Percentiles rank a stretch among this genome's conserved stretches.
Conservation (phyloP, 2,113 vertebrate species). For the Myocastor coypus region DNA sequence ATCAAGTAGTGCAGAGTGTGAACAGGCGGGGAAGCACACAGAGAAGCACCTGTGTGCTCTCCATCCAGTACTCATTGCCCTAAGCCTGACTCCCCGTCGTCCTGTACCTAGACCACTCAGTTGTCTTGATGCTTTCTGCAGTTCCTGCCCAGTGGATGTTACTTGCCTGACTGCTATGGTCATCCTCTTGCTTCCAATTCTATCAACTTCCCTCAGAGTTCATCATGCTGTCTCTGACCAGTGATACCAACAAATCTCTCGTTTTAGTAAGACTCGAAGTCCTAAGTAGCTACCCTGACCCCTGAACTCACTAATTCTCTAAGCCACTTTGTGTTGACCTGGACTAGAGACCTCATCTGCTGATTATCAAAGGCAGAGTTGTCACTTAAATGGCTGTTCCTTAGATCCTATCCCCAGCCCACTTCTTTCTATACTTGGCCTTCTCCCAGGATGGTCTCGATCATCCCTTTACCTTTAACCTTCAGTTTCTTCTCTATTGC, state of each 20-base stretch:
- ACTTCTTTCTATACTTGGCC: neutral
- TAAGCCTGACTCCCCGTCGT: neutral
- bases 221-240: neutral
- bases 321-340: neutral
- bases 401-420: neutral
- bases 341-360: neutral
- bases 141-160: neutral
- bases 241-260: neutral
- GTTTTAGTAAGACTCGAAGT: neutral
- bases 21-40: neutral
- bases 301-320: neutral
- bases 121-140: neutral
- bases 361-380: neutral
- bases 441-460: neutral
- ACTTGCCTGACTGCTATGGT: neutral
- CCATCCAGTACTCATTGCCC: neutral
- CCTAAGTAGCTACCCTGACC: neutral
- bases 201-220: neutral
- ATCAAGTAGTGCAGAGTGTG: neutral
- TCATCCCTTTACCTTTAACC: neutral
- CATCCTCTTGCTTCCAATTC: neutral
- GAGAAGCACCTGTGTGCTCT: rapidly evolving
- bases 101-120: neutral
- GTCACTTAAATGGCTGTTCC: neutral
- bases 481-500: neutral